A percentile compares a stretch with the other conserved stretches of the same genome.
Evolutionary conservation across 2,888 invertebrate species (phyloP).

Genomic region (Drosophila nigricruria): DNA sequence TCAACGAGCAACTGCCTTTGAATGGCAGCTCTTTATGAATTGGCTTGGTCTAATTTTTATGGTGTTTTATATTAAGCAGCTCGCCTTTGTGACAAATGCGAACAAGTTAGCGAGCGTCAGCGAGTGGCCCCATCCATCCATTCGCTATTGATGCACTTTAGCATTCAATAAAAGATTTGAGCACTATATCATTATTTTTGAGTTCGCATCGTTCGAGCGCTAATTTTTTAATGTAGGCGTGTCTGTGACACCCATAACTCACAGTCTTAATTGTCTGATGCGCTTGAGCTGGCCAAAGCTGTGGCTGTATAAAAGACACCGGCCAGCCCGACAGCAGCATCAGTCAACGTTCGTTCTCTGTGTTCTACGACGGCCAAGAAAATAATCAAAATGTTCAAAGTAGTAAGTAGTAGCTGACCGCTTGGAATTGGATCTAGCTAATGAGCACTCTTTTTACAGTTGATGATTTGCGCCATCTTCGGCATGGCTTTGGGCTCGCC

Average conservation of each 20-base stretch:
- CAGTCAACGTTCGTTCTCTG: constrained; percentile 61
- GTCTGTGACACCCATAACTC: constrained; percentile 27
- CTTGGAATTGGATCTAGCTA: constrained; percentile 5
- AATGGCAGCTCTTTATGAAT: constrained; percentile 9
- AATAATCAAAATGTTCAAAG: constrained; percentile 67
- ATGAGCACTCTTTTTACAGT: constrained; percentile 33
- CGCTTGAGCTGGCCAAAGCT: constrained; percentile 11
- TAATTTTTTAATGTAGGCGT: constrained; percentile 29
- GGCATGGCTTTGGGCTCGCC: constrained; percentile 58
- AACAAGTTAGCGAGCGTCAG: constrained; percentile 17
- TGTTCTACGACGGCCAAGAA: constrained; percentile 35
- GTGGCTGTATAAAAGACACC: constrained; percentile 60
- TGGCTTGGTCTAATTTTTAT: constrained; percentile 32
- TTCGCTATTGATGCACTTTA: constrained; percentile 37
- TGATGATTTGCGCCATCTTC: constrained; percentile 62
- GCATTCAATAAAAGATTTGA: constrained; percentile 35
- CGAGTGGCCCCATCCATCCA: background rate
- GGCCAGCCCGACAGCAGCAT: constrained; percentile 33
- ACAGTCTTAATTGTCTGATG: constrained; percentile 23
- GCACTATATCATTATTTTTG: constrained; percentile 29
- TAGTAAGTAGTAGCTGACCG: constrained; percentile 61
- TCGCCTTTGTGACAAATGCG: constrained; percentile 26
- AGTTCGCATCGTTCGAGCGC: constrained; percentile 1
- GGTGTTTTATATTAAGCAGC: constrained; percentile 13
- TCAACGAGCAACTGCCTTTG: constrained; percentile 7